Conservation (phyloP, 2,888 invertebrate genomes). For the Chelonus formosanus region DNA sequence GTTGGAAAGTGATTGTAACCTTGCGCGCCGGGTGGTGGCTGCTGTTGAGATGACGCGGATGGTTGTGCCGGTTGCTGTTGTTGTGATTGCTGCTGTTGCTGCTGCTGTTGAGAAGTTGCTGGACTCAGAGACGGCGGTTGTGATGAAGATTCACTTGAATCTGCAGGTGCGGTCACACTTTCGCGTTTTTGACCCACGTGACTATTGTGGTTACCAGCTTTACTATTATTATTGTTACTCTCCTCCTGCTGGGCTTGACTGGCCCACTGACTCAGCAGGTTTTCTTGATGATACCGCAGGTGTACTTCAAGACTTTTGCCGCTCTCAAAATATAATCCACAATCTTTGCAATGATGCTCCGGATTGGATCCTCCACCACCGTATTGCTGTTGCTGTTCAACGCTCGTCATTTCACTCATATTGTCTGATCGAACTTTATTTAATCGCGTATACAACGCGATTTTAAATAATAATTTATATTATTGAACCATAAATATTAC, state of each 20-base stretch:
- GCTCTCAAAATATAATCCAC: conserved; percentile 79
- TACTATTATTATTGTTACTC: conserved; percentile 73
- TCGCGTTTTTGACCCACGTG: conserved; percentile 69
- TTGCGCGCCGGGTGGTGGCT: conserved; percentile 39
- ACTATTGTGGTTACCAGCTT: conserved; percentile 58
- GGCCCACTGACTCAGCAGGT: conserved; percentile 78
- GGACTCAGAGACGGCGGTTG: conserved; percentile 68
- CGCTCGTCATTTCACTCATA: conserved; percentile 62
- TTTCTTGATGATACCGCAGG: conserved; percentile 81
- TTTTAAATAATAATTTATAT: not conserved
- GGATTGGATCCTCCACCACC: conserved; percentile 58
- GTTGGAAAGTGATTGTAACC: conserved; percentile 49
- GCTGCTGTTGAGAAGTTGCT: conserved; percentile 68
- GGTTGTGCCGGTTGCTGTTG: conserved; percentile 40
- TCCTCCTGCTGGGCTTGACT: conserved; percentile 70
- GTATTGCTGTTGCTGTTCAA: conserved; percentile 63
- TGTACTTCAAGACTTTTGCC: conserved; percentile 82
- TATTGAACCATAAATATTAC: not conserved
- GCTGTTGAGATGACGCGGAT: conserved; percentile 36
- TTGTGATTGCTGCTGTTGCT: conserved; percentile 49
- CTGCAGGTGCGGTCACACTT: conserved; percentile 72
- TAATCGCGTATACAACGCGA: not conserved
- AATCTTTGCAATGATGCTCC: conserved; percentile 79
- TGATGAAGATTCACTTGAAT: conserved; percentile 74
- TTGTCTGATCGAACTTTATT: conserved; percentile 42